Evolutionary conservation across 2,797 vertebrate genomes (phyloP).

Genomic region (Etheostoma nigrum): DNA sequence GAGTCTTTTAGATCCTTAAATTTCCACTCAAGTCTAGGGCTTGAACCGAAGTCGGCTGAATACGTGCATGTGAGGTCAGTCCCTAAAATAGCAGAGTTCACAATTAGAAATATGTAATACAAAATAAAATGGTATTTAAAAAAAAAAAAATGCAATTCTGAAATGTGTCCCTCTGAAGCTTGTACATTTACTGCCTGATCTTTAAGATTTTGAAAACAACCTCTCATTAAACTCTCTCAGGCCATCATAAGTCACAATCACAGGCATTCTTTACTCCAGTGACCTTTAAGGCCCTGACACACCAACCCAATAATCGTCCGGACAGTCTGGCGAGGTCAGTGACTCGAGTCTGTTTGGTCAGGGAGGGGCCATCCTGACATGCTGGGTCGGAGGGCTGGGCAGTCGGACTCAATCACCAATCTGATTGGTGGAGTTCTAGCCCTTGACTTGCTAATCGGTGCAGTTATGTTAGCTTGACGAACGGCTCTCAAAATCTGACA

Average conservation of each 20-base stretch:
- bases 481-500: too few species aligned
- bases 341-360: too few species aligned
- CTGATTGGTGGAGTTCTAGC: too few species aligned
- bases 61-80: constrained; percentile 81
- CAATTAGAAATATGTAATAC: not conserved
- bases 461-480: too few species aligned
- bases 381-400: too few species aligned
- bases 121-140: not conserved
- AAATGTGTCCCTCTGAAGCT: not conserved
- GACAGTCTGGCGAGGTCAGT: too few species aligned
- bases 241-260: not conserved
- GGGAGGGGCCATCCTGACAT: too few species aligned
- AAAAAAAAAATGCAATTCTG: not conserved
- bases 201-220: not conserved
- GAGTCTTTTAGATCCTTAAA: constrained; percentile 77
- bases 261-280: not conserved
- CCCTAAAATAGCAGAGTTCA: constrained; percentile 69
- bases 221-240: not conserved
- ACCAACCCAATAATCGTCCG: too few species aligned
- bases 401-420: too few species aligned
- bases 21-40: constrained; percentile 90
- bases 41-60: constrained; percentile 63
- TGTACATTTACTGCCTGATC: not conserved
- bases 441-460: too few species aligned
- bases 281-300: too few species aligned